Base-by-base conservation (phyloP, 1,140 invertebrate genomes). In the Leptestheria dahalacensis region DNA sequence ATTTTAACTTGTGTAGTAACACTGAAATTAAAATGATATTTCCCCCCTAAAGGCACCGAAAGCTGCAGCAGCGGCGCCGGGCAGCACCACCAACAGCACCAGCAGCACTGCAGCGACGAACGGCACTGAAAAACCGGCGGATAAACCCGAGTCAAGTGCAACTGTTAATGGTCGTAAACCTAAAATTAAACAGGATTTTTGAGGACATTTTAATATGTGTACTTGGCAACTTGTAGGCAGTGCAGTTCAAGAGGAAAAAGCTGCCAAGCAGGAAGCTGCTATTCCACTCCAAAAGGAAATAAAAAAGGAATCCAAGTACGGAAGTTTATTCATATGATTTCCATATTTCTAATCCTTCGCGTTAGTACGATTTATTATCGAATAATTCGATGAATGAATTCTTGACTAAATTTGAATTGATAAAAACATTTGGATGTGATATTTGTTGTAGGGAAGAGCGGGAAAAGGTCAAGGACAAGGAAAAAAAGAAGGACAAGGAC, bases 141-240 rank as follows among this genome's bases (percentile, higher is more conserved):
- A 56, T 11, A 56, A 56, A 56, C 1, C 26, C 2, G n/a, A n/a
- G 21, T 21, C 53, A 15, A 28, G 21, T 1, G 6, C 53, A n/a
- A 3, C 53, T 12, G 24, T 56, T 18, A 56, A 56, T 56, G 53
- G 53, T 56, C n/a, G n/a, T n/a, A n/a, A n/a, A n/a, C n/a, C n/a
- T n/a, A n/a, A n/a, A n/a, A n/a, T n/a, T n/a, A n/a, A n/a, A n/a
- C n/a, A n/a, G n/a, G n/a, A n/a, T n/a, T n/a, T n/a, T n/a, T n/a
- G n/a, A n/a, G n/a, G n/a, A n/a, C n/a, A n/a, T n/a, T n/a, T n/a
- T n/a, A n/a, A n/a, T n/a, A n/a, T n/a, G n/a, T n/a, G n/a, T n/a
- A n/a, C n/a, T 41, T 41, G 33, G 33, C 15, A 15, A 41, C n/a
- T 41, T 6, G 33, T 41, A 41, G 33, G 33, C 15, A 15, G 6